Percentiles rank a stretch among this genome's conserved stretches.
Evolutionary conservation across 2,888 invertebrate genomes (phyloP).

Genomic region (Seladonia tumulorum): DNA sequence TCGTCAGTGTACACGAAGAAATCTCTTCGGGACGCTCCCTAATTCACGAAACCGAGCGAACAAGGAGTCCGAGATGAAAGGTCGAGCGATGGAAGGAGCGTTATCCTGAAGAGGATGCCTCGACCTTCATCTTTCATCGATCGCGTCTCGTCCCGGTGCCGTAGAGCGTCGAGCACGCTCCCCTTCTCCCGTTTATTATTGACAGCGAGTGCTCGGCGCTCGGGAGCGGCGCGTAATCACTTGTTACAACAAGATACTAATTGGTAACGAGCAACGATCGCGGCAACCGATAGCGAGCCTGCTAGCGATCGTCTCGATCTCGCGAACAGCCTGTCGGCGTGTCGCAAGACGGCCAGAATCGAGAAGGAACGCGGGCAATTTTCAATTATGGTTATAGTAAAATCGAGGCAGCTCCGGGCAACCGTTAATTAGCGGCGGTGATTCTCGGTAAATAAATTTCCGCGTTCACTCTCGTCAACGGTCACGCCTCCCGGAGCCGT

Average conservation of each 20-base stretch:
- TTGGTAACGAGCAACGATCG: constrained; percentile 62
- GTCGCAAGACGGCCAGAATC: background rate
- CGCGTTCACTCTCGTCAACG: constrained; percentile 25
- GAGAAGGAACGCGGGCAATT: constrained; percentile 39
- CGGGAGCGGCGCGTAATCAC: constrained; percentile 59
- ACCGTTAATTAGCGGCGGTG: constrained; percentile 54
- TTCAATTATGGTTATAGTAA: constrained; percentile 58
- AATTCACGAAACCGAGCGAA: background rate
- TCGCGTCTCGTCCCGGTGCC: constrained; percentile 25
- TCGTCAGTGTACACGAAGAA: background rate
- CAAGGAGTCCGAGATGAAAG: background rate
- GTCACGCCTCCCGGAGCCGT: background rate
- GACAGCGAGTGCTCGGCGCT: constrained; percentile 35
- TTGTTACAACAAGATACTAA: constrained; percentile 66
- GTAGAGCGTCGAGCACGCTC: constrained; percentile 24
- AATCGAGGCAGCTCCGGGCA: constrained; percentile 22
- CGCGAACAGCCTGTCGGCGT: constrained; percentile 29
- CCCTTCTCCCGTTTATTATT: constrained; percentile 39
- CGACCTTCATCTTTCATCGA: constrained; percentile 55
- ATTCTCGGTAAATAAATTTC: constrained; percentile 53
- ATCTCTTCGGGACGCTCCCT: background rate
- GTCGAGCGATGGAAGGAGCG: constrained; percentile 29
- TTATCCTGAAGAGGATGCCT: constrained; percentile 35
- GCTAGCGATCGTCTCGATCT: constrained; percentile 24
- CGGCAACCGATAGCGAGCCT: constrained; percentile 36